These are phyloP conservation scores for Lithobius niger DNA, from an alignment of 1,140 invertebrate species.

Conservation along the genomic window DNA sequence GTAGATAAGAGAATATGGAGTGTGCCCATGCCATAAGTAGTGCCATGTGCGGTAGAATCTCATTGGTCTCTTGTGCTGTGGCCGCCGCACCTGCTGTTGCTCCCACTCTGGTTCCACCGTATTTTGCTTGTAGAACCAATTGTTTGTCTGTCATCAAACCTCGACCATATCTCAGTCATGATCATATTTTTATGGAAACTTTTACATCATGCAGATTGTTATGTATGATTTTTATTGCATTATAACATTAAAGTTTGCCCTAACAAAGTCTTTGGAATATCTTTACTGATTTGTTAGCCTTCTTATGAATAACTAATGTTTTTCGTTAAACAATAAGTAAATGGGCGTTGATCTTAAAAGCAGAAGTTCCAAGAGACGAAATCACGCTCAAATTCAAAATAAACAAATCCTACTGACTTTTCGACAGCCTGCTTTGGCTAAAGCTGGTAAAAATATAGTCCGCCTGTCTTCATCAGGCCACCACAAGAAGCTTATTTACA, in stretches of 20 bases:
- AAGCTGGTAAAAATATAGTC: no score
- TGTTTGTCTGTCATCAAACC: constrained; percentile 5
- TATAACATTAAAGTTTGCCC: constrained; percentile 8
- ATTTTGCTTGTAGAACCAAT: neutral
- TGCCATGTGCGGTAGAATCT: neutral
- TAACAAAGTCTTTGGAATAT: no score
- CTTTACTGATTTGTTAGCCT: no score
- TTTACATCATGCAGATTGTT: constrained; percentile 10
- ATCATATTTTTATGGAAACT: constrained; percentile 9
- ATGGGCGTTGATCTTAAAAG: no score
- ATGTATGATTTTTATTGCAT: constrained; percentile 6
- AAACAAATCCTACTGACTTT: no score
- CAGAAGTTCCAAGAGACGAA: no score
- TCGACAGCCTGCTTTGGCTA: no score
- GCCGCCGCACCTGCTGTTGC: neutral
- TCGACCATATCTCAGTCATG: constrained; percentile 5
- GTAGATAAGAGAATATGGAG: neutral
- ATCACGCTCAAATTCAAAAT: no score
- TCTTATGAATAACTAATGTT: no score
- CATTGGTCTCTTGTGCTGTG: neutral
- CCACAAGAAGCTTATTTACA: no score
- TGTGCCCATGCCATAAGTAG: neutral
- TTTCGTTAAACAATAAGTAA: no score
- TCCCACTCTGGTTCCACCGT: neutral
- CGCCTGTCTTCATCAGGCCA: no score